phyloP scores from a whole-genome alignment of 2,888 invertebrate genomes.

The Agriopis marginaria region DNA sequence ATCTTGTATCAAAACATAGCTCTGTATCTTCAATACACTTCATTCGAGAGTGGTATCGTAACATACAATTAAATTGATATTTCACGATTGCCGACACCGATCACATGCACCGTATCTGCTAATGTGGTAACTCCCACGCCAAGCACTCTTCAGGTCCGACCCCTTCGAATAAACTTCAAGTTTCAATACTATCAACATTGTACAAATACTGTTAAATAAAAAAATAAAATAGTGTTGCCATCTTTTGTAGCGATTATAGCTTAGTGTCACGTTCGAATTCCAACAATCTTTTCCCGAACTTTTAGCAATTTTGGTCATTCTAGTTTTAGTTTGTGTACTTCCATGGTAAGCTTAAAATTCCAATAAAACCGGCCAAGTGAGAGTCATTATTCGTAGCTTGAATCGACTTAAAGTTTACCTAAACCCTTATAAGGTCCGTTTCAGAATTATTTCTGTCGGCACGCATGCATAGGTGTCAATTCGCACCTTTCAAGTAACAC shows the following conservation, averaged over 20 bases:
- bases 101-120: constrained; percentile 21
- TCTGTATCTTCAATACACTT: constrained; percentile 4
- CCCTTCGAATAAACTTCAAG: constrained; percentile 4
- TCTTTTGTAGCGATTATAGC: too few species aligned
- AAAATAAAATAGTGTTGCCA: too few species aligned
- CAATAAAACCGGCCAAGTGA: too few species aligned
- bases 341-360: too few species aligned
- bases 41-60: constrained; percentile 11
- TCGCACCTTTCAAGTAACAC: constrained; percentile 39
- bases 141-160: constrained; percentile 5
- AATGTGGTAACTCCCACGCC: constrained; percentile 18
- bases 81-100: constrained; percentile 22
- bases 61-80: constrained; percentile 30
- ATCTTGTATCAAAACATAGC: constrained; percentile 4
- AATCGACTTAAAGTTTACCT: constrained; percentile 1
- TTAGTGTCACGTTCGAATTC: background rate
- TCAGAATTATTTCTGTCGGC: constrained; percentile 29
- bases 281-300: too few species aligned
- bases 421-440: constrained; percentile 28
- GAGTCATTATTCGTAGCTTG: too few species aligned
- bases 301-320: too few species aligned
- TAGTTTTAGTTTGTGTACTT: too few species aligned
- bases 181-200: background rate
- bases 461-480: constrained; percentile 39
- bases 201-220: too few species aligned